Conservation (phyloP, 2,888 invertebrate species). For the Oxyteleia sp. region DNA sequence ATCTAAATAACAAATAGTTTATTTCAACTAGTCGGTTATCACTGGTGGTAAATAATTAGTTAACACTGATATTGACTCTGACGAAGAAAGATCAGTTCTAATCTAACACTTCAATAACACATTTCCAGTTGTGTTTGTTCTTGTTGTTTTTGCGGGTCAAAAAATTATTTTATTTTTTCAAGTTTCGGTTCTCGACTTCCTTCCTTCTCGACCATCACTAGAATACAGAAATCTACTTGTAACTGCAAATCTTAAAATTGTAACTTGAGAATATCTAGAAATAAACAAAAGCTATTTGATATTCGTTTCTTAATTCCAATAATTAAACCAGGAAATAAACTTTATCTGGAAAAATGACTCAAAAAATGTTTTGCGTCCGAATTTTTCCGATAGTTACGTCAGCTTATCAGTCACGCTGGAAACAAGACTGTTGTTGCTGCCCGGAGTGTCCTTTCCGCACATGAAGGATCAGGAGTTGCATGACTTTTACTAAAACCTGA, state of each 20-base stretch:
- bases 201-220: too few relatives aligned
- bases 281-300: too few relatives aligned
- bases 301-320: too few relatives aligned
- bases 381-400: slow-evolving; percentile 11
- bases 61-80: not conserved
- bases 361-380: not conserved
- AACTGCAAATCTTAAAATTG: too few relatives aligned
- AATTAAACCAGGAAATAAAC: not conserved
- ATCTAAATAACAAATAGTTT: slow-evolving; percentile 9
- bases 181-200: too few relatives aligned
- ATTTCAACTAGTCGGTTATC: slow-evolving; percentile 9
- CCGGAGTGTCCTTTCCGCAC: not conserved
- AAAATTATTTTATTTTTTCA: slow-evolving; percentile 7
- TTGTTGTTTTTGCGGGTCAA: not conserved
- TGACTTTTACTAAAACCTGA: slow-evolving; percentile 70
- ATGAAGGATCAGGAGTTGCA: slow-evolving; percentile 54
- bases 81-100: not conserved
- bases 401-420: slow-evolving; percentile 37
- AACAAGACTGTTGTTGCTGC: slow-evolving; percentile 25
- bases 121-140: not conserved
- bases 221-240: too few relatives aligned
- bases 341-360: slow-evolving; percentile 5
- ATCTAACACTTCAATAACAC: not conserved
- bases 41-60: slow-evolving; percentile 27
- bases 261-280: too few relatives aligned